phyloP scores from a whole-genome alignment of 2,888 invertebrate species.

The Perithous albicinctus region DNA sequence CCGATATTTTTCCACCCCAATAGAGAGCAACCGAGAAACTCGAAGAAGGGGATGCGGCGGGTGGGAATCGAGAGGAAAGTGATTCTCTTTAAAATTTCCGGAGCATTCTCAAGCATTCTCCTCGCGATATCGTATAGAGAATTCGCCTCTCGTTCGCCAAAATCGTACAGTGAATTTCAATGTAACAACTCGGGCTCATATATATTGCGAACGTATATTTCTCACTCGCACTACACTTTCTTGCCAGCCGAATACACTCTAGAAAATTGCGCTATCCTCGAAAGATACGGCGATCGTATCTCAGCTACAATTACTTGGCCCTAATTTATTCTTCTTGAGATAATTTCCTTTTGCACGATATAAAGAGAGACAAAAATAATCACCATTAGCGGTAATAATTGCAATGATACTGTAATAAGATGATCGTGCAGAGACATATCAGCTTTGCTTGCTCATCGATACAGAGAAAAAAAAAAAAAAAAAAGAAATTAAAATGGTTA shows the following conservation, averaged over 20 bases:
- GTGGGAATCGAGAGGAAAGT: neutral
- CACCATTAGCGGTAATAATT: constrained; percentile 32
- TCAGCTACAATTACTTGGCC: constrained; percentile 18
- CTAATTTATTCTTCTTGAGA: constrained; percentile 12
- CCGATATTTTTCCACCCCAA: constrained; percentile 38
- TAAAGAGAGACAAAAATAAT: constrained; percentile 22
- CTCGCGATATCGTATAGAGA: constrained; percentile 2
- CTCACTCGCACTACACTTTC: neutral
- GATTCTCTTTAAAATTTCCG: constrained; percentile 44
- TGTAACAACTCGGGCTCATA: constrained; percentile 29
- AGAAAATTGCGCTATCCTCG: constrained; percentile 41
- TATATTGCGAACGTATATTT: constrained; percentile 31
- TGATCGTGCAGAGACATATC: constrained; percentile 19
- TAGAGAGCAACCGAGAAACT: neutral
- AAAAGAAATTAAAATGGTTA: no score
- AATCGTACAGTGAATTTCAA: constrained; percentile 52
- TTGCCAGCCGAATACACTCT: constrained; percentile 38
- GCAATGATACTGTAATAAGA: constrained; percentile 32
- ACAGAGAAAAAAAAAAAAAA: constrained; percentile 6
- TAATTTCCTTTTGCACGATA: constrained; percentile 18
- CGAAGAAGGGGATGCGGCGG: neutral
- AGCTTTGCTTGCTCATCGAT: constrained; percentile 20
- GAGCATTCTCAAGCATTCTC: constrained; percentile 19
- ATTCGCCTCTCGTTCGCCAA: constrained; percentile 44
- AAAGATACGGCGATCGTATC: constrained; percentile 8